Base-by-base conservation (phyloP, 1,140 invertebrate species). In the Protaetia brevitarsis region DNA sequence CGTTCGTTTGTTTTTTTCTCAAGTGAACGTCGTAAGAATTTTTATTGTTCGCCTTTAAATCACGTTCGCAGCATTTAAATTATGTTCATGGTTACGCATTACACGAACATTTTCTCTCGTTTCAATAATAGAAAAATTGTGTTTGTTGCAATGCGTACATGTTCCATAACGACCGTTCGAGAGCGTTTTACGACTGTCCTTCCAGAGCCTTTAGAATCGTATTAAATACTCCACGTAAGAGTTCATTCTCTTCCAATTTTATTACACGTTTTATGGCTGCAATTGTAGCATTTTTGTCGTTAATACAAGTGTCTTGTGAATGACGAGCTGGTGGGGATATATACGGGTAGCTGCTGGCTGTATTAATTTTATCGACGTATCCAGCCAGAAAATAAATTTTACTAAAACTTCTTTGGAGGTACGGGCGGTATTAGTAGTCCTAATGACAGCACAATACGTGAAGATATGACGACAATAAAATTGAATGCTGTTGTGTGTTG, bases 381-480 rank as follows among this genome's bases (percentile, higher is more conserved):
- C 23, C 41, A 45, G 23, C 23, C 23, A 21, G 11, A 45, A 45
- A 19, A 45, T 45, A 45, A 45, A 45, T 45, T 7, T 13, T 19
- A 45, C 8, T 19, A 21, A n/a, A 16, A 19, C 16, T 21, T 45
- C n/a, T 7, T 21, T 8, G 41, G 10, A 45, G 41, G 16, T 21
- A 45, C 19, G 23, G 16, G 16, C 23, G n/a, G n/a, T 19, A 21
- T 45, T 19, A 45, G n/a, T 16, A 21, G 34, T 37, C 16, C 41
- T 16, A 45, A 19, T 45, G 41, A 21, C 4, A 3, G 13, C 16
- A 45, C 41, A 45, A 45, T 45, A 16, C 41, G 41, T 45, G 41
- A 45, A 45, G 41, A 45, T 45, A 19, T 19, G 3, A 45, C n/a
- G 41, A 45, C 16, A 45, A 45, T 45, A 45, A 45, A 45, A 45